Percentiles rank a stretch among this genome's conserved stretches.
Conservation (phyloP, 2,113 vertebrate genomes). For the Lipotes vexillifer region DNA sequence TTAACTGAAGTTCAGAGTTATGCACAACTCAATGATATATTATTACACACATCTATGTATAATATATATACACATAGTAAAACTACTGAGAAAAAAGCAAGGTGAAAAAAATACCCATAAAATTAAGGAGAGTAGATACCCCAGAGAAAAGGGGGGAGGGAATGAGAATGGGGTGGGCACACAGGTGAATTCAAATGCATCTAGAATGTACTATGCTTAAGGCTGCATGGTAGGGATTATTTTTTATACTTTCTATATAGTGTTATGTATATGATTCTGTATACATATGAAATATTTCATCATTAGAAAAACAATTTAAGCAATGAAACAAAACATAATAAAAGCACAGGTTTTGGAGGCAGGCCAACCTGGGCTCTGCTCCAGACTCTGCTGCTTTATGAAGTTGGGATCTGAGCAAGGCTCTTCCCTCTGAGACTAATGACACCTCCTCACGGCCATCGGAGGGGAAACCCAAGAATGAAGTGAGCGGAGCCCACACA, state of each 20-base stretch:
- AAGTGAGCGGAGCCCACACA: neutral
- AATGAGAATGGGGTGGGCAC: neutral
- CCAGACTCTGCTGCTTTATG: neutral
- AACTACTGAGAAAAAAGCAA: neutral
- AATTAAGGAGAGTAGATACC: neutral
- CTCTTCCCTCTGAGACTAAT: neutral
- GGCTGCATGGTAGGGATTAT: neutral
- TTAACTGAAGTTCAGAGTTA: neutral
- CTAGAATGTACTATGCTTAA: neutral
- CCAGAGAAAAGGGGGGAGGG: neutral
- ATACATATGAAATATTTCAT: conserved; percentile 13
- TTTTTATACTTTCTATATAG: neutral
- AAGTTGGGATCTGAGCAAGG: neutral
- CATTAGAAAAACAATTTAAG: conserved; percentile 53
- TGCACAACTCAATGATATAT: neutral
- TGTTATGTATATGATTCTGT: conserved; percentile 8
- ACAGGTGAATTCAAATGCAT: neutral
- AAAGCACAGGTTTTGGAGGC: neutral
- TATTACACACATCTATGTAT: neutral
- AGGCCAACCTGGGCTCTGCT: conserved; percentile 4
- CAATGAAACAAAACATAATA: conserved; percentile 42
- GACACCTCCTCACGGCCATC: neutral
- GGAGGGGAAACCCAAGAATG: neutral
- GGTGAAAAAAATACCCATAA: neutral
- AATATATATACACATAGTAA: neutral